phyloP scores from a whole-genome alignment of 1,140 invertebrate species.

The Nymphalis io region DNA sequence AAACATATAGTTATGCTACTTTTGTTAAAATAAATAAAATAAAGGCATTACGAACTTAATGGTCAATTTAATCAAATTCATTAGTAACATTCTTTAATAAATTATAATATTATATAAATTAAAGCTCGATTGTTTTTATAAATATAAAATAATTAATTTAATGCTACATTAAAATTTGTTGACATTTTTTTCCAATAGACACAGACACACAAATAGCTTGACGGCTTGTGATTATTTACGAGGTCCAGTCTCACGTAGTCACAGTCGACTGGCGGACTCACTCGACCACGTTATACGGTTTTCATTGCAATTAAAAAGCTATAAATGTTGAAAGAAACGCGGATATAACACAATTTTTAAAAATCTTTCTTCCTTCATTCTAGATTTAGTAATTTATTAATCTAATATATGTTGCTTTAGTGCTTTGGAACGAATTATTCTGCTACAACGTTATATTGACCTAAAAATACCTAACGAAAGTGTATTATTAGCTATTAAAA shows the following conservation, averaged over 20 bases:
- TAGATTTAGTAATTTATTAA: too few species aligned
- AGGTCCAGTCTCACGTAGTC: slow-evolving; percentile 31
- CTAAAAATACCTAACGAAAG: neutral
- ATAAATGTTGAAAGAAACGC: slow-evolving; percentile 50
- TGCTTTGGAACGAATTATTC: too few species aligned
- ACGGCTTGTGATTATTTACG: slow-evolving; percentile 28
- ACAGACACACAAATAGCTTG: slow-evolving; percentile 24
- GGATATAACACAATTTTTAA: neutral
- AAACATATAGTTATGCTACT: too few species aligned
- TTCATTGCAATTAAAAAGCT: slow-evolving; percentile 66
- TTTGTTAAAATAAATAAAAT: too few species aligned
- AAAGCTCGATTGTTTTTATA: too few species aligned
- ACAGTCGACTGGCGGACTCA: slow-evolving; percentile 38
- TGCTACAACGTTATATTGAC: too few species aligned
- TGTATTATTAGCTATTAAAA: neutral
- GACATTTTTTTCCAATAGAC: slow-evolving; percentile 1
- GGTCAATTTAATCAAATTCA: too few species aligned
- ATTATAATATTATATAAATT: too few species aligned
- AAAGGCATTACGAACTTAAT: too few species aligned
- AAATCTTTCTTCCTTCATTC: too few species aligned
- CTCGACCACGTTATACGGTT: slow-evolving; percentile 46
- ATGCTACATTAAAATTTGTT: neutral
- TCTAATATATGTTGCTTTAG: too few species aligned
- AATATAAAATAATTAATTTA: neutral
- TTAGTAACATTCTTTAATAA: too few species aligned